Percentiles rank a stretch among this genome's conserved stretches.
These are phyloP conservation scores for Pseudeuparius sepicola DNA, from an alignment of 2,888 invertebrate species.

Conservation along the genomic window DNA sequence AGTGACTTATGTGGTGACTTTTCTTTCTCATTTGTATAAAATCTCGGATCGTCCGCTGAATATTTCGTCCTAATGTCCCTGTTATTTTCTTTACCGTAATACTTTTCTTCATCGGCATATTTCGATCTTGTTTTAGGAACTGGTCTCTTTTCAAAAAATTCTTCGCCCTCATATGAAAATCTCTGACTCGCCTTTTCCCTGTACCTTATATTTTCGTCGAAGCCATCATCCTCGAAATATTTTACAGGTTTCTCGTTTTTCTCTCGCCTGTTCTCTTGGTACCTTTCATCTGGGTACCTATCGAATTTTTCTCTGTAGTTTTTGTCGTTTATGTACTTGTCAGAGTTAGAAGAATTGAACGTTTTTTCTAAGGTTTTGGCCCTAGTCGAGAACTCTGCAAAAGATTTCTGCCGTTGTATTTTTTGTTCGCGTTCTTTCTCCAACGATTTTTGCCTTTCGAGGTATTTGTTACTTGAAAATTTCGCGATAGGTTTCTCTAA, in stretches of 20 bases:
- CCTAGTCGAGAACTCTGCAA: too few relatives aligned
- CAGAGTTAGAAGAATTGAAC: constrained; percentile 16
- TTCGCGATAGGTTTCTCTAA: constrained; percentile 31
- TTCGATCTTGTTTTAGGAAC: constrained; percentile 30
- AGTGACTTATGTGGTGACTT: too few relatives aligned
- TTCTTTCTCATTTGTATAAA: too few relatives aligned
- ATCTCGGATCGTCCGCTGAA: too few relatives aligned
- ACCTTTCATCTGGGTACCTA: constrained; percentile 22
- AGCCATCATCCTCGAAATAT: constrained; percentile 34
- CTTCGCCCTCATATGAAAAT: constrained; percentile 1
- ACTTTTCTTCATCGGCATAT: background rate
- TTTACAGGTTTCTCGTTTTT: constrained; percentile 20
- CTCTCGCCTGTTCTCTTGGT: constrained; percentile 16
- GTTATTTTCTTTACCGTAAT: too few relatives aligned
- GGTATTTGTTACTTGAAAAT: constrained; percentile 27
- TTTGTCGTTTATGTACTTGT: constrained; percentile 13
- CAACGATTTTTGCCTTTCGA: constrained; percentile 28
- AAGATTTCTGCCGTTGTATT: too few relatives aligned
- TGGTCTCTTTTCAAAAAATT: background rate
- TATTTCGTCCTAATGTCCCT: too few relatives aligned
- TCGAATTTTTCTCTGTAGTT: constrained; percentile 23
- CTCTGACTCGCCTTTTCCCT: constrained; percentile 1
- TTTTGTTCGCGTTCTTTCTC: constrained; percentile 18
- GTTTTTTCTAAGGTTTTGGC: constrained; percentile 12
- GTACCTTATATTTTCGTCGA: constrained; percentile 32